Conservation (phyloP, 2,888 invertebrate genomes). For the Eristalinus sepulchralis region DNA sequence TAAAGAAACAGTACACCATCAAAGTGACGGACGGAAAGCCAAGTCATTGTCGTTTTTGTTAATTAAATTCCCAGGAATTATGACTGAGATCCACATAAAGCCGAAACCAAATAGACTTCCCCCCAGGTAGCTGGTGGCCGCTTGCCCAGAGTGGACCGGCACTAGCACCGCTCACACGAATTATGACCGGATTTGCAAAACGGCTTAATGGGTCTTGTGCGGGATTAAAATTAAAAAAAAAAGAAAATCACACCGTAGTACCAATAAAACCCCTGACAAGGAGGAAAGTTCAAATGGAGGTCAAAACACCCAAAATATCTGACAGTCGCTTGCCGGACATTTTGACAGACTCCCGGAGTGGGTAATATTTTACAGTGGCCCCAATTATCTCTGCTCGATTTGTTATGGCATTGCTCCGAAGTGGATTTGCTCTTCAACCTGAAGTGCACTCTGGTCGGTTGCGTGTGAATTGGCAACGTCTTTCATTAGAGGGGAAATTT, state of each 20-base stretch:
- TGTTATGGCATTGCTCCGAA: slow-evolving; percentile 8
- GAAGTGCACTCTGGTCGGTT: neutral
- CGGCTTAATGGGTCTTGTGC: slow-evolving; percentile 30
- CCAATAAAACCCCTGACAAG: slow-evolving; percentile 8
- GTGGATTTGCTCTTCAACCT: slow-evolving; percentile 4
- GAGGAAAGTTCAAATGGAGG: slow-evolving; percentile 44
- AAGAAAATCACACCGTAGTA: slow-evolving; percentile 14
- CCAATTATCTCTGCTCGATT: slow-evolving; percentile 28
- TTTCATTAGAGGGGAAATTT: slow-evolving; percentile 36
- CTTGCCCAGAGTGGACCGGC: neutral
- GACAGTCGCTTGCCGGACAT: slow-evolving; percentile 16
- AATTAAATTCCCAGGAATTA: slow-evolving; percentile 51
- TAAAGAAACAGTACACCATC: slow-evolving; percentile 28
- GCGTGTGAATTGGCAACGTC: slow-evolving; percentile 18
- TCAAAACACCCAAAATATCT: slow-evolving; percentile 30
- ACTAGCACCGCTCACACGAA: slow-evolving; percentile 22
- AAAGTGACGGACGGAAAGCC: slow-evolving; percentile 30
- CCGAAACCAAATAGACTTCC: slow-evolving; percentile 10
- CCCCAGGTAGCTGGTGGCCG: neutral
- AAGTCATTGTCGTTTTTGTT: slow-evolving; percentile 53
- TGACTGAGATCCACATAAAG: slow-evolving; percentile 28
- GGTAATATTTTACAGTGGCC: slow-evolving; percentile 32
- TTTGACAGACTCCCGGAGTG: neutral
- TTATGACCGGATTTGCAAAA: slow-evolving; percentile 41
- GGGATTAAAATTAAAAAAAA: slow-evolving; percentile 1